These are phyloP conservation scores for Pantelozetes paolii DNA, from an alignment of 2,888 invertebrate genomes.

Conservation along the genomic window DNA sequence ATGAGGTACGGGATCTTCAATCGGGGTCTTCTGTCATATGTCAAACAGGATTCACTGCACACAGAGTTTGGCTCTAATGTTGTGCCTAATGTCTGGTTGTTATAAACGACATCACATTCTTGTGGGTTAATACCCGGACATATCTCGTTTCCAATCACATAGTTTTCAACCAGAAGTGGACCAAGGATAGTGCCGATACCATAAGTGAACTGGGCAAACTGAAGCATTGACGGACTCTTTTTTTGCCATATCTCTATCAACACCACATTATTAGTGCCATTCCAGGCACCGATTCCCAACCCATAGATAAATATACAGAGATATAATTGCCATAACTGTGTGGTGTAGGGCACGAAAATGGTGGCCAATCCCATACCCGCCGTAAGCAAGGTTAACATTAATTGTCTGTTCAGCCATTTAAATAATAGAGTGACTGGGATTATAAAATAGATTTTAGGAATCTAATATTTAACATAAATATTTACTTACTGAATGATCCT, in stretches of 20 bases:
- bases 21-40: neutral
- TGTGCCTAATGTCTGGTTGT: neutral
- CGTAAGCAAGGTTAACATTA: neutral
- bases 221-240: constrained; percentile 36
- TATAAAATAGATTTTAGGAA: too few species aligned
- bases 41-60: neutral
- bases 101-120: neutral
- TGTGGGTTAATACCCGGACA: neutral
- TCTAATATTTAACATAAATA: too few species aligned
- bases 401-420: constrained; percentile 26
- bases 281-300: constrained; percentile 34
- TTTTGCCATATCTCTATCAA: constrained; percentile 41
- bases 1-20: neutral
- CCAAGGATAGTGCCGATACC: constrained; percentile 38
- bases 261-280: constrained; percentile 33
- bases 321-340: neutral
- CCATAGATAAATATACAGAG: constrained; percentile 23
- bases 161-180: constrained; percentile 36
- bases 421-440: too few species aligned
- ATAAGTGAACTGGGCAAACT: constrained; percentile 40
- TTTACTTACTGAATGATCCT: neutral
- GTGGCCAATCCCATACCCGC: neutral
- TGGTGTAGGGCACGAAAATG: constrained; percentile 1
- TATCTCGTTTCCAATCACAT: constrained; percentile 15
- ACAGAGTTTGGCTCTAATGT: neutral